Evolutionary conservation across 2,113 vertebrate genomes (phyloP), one percentile per base, ranked within the genome.

Genomic region (Bettongia penicillata): DNA sequence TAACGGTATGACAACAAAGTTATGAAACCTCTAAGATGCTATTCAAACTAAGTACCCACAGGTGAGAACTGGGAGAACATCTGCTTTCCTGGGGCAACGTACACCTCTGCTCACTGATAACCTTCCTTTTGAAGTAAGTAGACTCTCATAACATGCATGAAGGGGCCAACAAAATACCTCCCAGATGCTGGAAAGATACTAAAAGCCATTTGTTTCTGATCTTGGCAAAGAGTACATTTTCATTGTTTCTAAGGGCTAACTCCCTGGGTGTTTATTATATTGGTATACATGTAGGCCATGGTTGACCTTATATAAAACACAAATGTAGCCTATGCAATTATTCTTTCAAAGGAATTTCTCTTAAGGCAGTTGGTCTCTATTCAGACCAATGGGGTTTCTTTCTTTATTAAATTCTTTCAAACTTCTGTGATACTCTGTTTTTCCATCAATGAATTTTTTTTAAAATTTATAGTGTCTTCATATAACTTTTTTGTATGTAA

Each of bases 331-430:
- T 43, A 43, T 22, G n/a, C 68, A 84, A 84, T 43, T 84, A n/a
- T 84, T 19, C 16, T n/a, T 84, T 84, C 14, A 77, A 77, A 31
- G 12, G 37, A n/a, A 43, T 77, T 84, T 84, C 25, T 77, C n/a
- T 84, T 84, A n/a, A 84, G n/a, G 5, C 19, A 23, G 16, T 43
- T 84, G 68, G 1, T n/a, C 68, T 43, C 43, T 84, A 43, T 84
- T 84, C n/a, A 43, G n/a, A 84, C 68, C 19, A 43, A 84, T 84
- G 31, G 31, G 95, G 91, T 97, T 97, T 84, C 93, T 95, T 92
- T n/a, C 89, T 93, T 92, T 95, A 91, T 91, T 94, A 95, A 52
- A 94, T 90, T 92, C 51, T 93, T 92, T 52, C 23, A 31, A 47
- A 95, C 26, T 53, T 77, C 90, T 96, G 89, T 10, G 93, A 47